Base-by-base conservation (phyloP, 37 sponge, comb jelly and placozoan species). In the Chondrosia reniformis region DNA sequence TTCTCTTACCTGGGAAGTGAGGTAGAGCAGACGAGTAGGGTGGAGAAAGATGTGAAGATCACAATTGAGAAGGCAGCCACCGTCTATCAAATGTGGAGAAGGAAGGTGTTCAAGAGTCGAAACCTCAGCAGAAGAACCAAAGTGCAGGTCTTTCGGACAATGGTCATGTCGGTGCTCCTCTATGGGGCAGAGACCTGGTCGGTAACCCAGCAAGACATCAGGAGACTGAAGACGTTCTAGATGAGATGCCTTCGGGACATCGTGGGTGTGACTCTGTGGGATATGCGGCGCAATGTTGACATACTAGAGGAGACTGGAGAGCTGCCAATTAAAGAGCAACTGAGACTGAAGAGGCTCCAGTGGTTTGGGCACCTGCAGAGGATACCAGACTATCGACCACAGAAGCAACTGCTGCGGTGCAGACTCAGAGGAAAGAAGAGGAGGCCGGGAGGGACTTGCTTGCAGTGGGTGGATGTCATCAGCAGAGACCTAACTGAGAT, bases 241-340 rank as follows among this genome's bases (percentile, higher is more conserved):
- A 66, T 66, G 67, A 10, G 67, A 66, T 66, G 67, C 40, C 7
- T 66, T 66, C 33, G 67, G 38, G 67, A 66, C 67, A 66, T 66
- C 67, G 39, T 66, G 32, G 67, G 67, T 40, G 32, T 66, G 39
- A 66, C 67, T 37, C 67, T 66, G 37, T 66, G 67, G 67, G 67
- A 66, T 40, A 66, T 36, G 38, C 32, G 67, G 17, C 32, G 38
- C 4, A 66, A 66, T 36, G 8, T 37, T 5, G 67, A 66, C 7
- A 36, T 66, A 8, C 67, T 66, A 19, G 17, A 66, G 36, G 67
- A 66, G 36, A 40, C 67, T 37, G 17, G 36, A 21, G 67, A 66
- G 30, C 67, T 37, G 40, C 38, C 38, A 6, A 66, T 66, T 66
- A 40, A 66, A 40, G 38, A 66, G 38, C 67, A 66, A 32, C 5